A percentile compares a stretch with the other conserved stretches of the same genome.
phyloP scores from a whole-genome alignment of 1,140 invertebrate genomes.

The Ips nitidus region DNA sequence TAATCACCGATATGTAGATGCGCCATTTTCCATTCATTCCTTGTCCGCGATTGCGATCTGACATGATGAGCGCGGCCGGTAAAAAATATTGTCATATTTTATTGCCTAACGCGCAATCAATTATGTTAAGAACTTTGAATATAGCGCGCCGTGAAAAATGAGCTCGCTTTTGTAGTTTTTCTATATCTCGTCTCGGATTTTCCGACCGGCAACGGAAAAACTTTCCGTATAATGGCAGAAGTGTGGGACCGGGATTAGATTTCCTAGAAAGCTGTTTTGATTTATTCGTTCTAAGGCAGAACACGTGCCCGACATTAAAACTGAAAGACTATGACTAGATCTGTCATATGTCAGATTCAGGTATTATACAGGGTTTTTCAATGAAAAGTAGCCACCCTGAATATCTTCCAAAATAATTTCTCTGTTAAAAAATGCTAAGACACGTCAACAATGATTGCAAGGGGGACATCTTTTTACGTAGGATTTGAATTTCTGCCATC shows the following conservation, averaged over 20 bases:
- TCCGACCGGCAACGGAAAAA: constrained; percentile 3
- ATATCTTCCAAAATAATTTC: no score
- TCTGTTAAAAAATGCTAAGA: no score
- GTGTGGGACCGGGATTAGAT: background rate
- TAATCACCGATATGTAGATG: constrained; percentile 38
- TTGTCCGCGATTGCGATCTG: constrained; percentile 72
- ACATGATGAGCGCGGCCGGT: constrained; percentile 32
- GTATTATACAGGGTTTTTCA: no score
- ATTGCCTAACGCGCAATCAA: constrained; percentile 34
- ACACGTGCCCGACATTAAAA: no score
- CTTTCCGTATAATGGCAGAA: constrained; percentile 5
- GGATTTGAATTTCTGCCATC: no score
- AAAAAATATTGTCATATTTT: constrained; percentile 38
- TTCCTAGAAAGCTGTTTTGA: no score
- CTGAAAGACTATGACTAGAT: no score
- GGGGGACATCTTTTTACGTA: no score
- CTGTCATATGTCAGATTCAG: no score
- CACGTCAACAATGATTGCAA: no score
- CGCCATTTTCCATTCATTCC: constrained; percentile 38
- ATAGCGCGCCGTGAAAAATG: constrained; percentile 25
- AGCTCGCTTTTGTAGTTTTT: constrained; percentile 25
- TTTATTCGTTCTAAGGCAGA: no score
- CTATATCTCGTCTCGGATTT: background rate
- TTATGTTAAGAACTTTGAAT: constrained; percentile 33
- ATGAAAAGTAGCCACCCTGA: no score